Percentiles rank a stretch among this genome's conserved stretches.
phyloP scores from a whole-genome alignment of 2,888 invertebrate species.

The Cosmopolites sordidus region DNA sequence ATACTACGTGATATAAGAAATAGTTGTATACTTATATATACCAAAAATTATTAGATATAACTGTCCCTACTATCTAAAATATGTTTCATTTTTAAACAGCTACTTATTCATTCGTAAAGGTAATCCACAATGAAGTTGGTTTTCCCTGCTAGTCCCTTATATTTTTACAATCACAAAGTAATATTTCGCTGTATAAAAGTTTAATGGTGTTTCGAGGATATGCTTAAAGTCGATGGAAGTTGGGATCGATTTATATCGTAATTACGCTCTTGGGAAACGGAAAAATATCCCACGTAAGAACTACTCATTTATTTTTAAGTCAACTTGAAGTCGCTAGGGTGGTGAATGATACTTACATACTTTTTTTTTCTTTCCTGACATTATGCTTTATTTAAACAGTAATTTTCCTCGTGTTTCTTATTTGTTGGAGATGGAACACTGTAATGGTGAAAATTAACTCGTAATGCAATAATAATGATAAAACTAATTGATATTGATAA shows the following conservation, averaged over 20 bases:
- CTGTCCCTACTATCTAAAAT: too few relatives aligned
- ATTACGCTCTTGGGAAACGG: conserved; percentile 21
- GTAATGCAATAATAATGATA: too few relatives aligned
- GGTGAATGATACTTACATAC: background rate
- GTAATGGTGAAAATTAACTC: too few relatives aligned
- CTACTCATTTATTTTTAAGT: conserved; percentile 24
- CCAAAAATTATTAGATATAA: too few relatives aligned
- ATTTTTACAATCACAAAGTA: conserved; percentile 22
- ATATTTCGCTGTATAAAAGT: conserved; percentile 23
- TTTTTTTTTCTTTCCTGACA: background rate
- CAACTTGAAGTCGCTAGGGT: conserved; percentile 13
- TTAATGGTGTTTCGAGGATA: conserved; percentile 23
- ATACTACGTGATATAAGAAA: too few relatives aligned
- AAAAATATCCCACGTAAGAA: conserved; percentile 23
- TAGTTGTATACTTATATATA: too few relatives aligned
- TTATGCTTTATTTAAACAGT: too few relatives aligned
- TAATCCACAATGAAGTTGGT: background rate
- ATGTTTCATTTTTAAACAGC: too few relatives aligned
- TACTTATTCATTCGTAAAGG: background rate
- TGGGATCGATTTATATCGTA: conserved; percentile 23
- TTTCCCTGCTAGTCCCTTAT: conserved; percentile 11
- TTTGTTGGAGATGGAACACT: too few relatives aligned
- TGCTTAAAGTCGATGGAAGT: conserved; percentile 22
- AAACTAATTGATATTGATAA: too few relatives aligned
- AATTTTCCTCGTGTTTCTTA: too few relatives aligned